Percentiles rank a stretch among this genome's conserved stretches.
These are phyloP conservation scores for Fistularia tabacaria DNA, from an alignment of 2,797 vertebrate genomes.

Conservation along the genomic window DNA sequence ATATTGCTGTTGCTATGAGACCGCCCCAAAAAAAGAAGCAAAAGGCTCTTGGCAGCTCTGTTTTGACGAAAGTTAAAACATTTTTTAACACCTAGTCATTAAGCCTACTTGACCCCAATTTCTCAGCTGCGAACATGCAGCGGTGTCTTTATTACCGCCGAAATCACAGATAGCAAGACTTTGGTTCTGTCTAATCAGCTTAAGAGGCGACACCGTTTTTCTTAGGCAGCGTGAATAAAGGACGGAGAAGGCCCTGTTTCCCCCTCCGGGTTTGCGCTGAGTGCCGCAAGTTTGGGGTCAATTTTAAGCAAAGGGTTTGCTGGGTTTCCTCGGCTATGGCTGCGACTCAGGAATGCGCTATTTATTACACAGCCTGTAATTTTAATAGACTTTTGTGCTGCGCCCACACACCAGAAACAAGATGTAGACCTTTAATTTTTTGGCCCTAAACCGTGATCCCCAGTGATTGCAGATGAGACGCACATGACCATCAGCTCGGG, in stretches of 20 bases:
- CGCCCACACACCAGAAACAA: no score
- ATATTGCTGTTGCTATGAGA: slow-evolving; percentile 65
- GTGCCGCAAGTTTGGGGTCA: background rate
- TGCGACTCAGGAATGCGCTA: no score
- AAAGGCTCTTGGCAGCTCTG: slow-evolving; percentile 12
- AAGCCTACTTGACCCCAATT: slow-evolving; percentile 31
- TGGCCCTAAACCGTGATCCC: background rate
- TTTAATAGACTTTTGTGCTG: no score
- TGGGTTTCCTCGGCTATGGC: slow-evolving; percentile 5
- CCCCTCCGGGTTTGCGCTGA: slow-evolving; percentile 18
- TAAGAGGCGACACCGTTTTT: slow-evolving; percentile 6
- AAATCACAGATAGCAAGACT: slow-evolving; percentile 12
- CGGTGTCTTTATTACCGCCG: slow-evolving; percentile 2
- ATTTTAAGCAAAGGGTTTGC: slow-evolving; percentile 1
- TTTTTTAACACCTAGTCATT: slow-evolving; percentile 44
- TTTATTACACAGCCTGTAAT: no score
- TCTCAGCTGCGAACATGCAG: slow-evolving; percentile 17
- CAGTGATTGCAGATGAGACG: slow-evolving; percentile 19
- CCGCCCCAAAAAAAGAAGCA: slow-evolving; percentile 20
- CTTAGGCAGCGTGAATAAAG: slow-evolving; percentile 14
- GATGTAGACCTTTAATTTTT: no score
- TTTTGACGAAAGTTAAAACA: slow-evolving; percentile 48
- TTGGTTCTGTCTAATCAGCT: background rate
- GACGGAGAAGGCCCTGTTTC: slow-evolving; percentile 10
- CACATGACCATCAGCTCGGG: slow-evolving; percentile 44